Percentiles rank a stretch among this genome's conserved stretches.
Evolutionary conservation across 2,888 invertebrate species (phyloP).

Genomic region (Microctonus aethiopoides): DNA sequence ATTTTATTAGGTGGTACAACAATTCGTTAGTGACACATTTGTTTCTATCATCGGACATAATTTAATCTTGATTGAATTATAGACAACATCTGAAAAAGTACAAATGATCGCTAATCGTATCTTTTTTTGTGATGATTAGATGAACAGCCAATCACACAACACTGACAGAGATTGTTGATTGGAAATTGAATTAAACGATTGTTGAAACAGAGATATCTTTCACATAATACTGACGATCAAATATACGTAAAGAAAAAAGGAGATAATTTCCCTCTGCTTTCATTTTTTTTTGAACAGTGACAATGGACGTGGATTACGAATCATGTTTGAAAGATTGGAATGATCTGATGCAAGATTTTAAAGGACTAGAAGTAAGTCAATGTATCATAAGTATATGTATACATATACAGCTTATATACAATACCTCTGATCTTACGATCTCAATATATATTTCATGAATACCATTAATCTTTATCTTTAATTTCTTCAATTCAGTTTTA

Average conservation of each 20-base stretch:
- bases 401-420: neutral
- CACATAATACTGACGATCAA: neutral
- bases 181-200: neutral
- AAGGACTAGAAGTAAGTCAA: slow-evolving; percentile 80
- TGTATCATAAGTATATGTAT: slow-evolving; percentile 20
- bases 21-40: no score
- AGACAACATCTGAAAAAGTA: neutral
- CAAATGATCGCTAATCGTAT: neutral
- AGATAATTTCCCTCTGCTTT: no score
- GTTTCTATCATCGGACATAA: neutral
- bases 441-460: neutral
- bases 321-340: slow-evolving; percentile 80
- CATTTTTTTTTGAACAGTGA: neutral
- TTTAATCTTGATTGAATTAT: neutral
- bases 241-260: neutral
- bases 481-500: neutral
- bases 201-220: neutral
- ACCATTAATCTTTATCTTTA: neutral
- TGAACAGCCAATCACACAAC: neutral
- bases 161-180: neutral
- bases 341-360: slow-evolving; percentile 82
- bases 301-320: slow-evolving; percentile 73
- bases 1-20: no score
- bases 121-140: neutral
- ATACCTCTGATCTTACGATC: neutral